A percentile compares a stretch with the other conserved stretches of the same genome.
These are phyloP conservation scores for Dinomys branickii DNA, from an alignment of 2,113 vertebrate species.

Conservation along the genomic window DNA sequence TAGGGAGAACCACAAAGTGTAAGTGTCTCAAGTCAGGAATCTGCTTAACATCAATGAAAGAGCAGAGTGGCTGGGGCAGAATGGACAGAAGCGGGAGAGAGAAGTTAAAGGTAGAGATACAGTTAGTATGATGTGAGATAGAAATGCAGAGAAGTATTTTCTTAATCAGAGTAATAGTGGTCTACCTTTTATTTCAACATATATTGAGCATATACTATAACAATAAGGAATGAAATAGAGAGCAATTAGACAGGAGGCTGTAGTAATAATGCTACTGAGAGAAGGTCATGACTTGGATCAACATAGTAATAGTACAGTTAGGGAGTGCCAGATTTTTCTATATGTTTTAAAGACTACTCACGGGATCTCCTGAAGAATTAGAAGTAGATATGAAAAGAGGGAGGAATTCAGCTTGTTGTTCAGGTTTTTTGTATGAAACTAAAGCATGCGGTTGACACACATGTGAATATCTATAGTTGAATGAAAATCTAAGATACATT, in stretches of 20 bases:
- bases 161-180: background rate
- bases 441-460: background rate
- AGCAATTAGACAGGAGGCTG: background rate
- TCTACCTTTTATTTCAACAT: slow-evolving; percentile 8
- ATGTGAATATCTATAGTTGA: background rate
- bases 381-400: background rate
- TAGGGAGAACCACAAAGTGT: background rate
- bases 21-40: background rate
- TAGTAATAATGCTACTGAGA: background rate
- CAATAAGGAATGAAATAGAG: background rate
- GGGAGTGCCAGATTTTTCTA: background rate
- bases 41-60: background rate
- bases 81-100: background rate
- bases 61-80: background rate
- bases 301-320: background rate
- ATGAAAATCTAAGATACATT: background rate
- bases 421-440: background rate
- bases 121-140: background rate
- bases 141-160: background rate
- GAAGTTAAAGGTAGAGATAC: background rate
- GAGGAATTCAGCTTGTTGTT: background rate
- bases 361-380: background rate
- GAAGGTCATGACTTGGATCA: background rate
- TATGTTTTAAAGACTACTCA: background rate
- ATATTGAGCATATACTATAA: background rate